Conservation (phyloP, 2,113 vertebrate genomes). For the Lophura nycthemera region DNA sequence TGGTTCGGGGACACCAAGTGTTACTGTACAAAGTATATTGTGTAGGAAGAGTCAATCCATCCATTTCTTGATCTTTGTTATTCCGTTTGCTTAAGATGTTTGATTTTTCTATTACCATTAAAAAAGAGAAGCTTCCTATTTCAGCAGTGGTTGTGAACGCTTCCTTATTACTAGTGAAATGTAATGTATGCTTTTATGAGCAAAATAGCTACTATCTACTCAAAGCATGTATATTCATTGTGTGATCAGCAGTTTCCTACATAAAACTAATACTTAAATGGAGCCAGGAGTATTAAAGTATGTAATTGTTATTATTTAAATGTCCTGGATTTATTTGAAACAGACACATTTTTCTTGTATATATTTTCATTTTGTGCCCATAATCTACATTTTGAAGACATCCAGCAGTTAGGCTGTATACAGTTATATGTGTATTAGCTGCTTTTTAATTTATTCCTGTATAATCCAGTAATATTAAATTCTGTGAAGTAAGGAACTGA, state of each 20-base stretch:
- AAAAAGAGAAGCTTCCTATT: background rate
- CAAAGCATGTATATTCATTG: constrained; percentile 53
- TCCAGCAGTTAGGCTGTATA: background rate
- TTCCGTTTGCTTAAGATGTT: constrained; percentile 8
- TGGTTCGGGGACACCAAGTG: background rate
- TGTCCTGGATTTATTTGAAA: constrained; percentile 50
- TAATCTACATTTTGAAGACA: constrained; percentile 13
- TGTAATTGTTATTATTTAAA: constrained; percentile 70
- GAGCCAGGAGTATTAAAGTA: constrained; percentile 43
- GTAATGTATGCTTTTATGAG: constrained; percentile 20
- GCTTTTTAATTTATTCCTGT: constrained; percentile 30
- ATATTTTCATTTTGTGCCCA: constrained; percentile 3
- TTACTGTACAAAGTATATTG: background rate
- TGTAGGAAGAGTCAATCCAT: constrained; percentile 15
- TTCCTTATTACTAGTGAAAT: constrained; percentile 32
- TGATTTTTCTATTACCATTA: constrained; percentile 46
- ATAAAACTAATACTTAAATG: constrained; percentile 67
- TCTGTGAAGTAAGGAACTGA: background rate
- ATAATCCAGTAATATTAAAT: constrained; percentile 19
- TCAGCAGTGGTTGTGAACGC: constrained; percentile 9
- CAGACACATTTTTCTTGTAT: constrained; percentile 34
- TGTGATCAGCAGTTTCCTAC: constrained; percentile 55
- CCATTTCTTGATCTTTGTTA: constrained; percentile 3
- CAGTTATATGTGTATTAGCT: background rate
- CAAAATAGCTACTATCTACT: constrained; percentile 51